Conservation (phyloP, 2,113 vertebrate genomes). For the Sminthopsis crassicaudata region DNA sequence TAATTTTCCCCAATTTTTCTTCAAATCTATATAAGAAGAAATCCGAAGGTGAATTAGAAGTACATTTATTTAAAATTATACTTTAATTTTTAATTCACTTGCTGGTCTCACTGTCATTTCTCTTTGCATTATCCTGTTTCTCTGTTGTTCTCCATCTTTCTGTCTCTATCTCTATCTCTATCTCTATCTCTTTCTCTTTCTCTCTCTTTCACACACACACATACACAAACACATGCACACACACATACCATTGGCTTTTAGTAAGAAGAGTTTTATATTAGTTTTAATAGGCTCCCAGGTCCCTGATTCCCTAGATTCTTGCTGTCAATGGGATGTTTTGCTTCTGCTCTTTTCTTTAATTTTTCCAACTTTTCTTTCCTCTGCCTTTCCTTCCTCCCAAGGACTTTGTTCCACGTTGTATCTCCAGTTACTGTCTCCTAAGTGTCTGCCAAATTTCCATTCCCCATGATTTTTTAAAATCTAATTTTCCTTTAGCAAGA, state of each 20-base stretch:
- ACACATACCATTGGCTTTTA: not conserved
- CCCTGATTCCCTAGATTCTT: not conserved
- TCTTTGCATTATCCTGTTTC: not conserved
- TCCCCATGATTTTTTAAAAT: not conserved
- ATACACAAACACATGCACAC: not conserved
- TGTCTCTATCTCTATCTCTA: not conserved
- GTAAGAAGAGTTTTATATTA: not conserved
- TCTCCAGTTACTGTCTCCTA: not conserved
- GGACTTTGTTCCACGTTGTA: not conserved
- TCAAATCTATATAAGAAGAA: not conserved
- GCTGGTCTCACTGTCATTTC: constrained; percentile 15
- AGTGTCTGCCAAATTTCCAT: not conserved
- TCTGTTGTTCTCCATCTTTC: not conserved
- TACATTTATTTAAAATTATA: constrained; percentile 21
- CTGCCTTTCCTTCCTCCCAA: not conserved
- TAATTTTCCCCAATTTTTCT: not conserved
- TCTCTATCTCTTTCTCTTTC: not conserved
- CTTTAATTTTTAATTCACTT: not conserved
- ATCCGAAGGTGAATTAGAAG: not conserved
- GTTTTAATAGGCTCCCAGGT: not conserved
- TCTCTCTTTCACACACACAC: not conserved
- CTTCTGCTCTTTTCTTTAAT: not conserved
- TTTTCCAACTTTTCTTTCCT: not conserved
- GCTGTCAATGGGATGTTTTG: not conserved
- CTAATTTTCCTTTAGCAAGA: not conserved